Percentiles rank a stretch among this genome's conserved stretches.
Evolutionary conservation across 2,797 vertebrate genomes (phyloP).

Genomic region (Spea hammondii): DNA sequence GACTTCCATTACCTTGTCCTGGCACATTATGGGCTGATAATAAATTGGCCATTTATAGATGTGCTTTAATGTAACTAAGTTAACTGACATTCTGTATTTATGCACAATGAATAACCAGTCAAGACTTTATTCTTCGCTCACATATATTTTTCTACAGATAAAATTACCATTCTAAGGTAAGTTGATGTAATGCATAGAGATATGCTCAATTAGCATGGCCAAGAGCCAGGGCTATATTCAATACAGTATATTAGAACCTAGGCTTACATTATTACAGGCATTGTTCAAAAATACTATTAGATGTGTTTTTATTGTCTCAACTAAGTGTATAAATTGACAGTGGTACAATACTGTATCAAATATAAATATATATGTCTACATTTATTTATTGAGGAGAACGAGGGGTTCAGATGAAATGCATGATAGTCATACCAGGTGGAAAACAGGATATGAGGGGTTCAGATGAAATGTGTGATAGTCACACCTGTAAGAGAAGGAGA

Average conservation of each 20-base stretch:
- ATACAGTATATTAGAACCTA: neutral
- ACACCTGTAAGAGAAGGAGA: no score
- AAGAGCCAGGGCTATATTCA: neutral
- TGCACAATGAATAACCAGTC: constrained; percentile 12
- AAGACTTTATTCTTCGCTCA: constrained; percentile 20
- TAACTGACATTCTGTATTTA: constrained; percentile 31
- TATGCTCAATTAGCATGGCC: constrained; percentile 5
- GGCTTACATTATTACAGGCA: no score
- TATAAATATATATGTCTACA: no score
- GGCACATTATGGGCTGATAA: constrained; percentile 20
- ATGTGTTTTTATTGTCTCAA: no score
- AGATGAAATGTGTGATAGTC: no score
- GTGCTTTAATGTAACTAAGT: constrained; percentile 20
- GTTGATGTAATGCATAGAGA: neutral
- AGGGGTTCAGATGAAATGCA: no score
- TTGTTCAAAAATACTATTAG: no score
- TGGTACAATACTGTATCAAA: no score
- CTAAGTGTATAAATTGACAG: no score
- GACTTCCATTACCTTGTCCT: constrained; percentile 26
- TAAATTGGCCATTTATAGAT: constrained; percentile 18
- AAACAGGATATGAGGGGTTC: no score
- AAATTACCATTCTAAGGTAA: neutral
- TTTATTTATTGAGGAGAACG: no score
- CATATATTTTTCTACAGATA: constrained; percentile 13
- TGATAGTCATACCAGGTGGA: no score